phyloP scores from a whole-genome alignment of 2,888 invertebrate species.

The Criorhina ranunculi region DNA sequence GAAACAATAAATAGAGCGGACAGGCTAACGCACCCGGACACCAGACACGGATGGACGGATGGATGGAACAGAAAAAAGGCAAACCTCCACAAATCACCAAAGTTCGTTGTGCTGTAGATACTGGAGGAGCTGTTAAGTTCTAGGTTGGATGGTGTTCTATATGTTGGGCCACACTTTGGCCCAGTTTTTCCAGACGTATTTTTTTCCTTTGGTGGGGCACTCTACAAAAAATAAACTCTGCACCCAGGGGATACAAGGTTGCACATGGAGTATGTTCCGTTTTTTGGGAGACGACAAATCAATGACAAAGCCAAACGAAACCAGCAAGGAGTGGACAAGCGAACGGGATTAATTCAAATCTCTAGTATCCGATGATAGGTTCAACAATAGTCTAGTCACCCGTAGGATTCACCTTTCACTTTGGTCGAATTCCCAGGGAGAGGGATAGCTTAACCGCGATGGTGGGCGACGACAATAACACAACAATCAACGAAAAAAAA shows the following conservation, averaged over 20 bases:
- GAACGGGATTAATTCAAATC: constrained; percentile 58
- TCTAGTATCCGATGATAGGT: constrained; percentile 46
- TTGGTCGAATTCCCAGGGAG: constrained; percentile 3
- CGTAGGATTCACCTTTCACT: constrained; percentile 71
- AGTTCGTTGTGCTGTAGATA: constrained; percentile 9
- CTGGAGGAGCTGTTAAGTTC: constrained; percentile 19
- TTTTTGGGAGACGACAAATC: constrained; percentile 53
- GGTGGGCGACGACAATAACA: constrained; percentile 51
- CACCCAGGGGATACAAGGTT: constrained; percentile 28
- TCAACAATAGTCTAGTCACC: constrained; percentile 44
- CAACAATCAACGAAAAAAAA: constrained; percentile 32
- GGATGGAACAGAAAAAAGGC: constrained; percentile 57
- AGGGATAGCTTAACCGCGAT: not conserved
- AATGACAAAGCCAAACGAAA: constrained; percentile 37
- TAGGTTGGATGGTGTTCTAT: constrained; percentile 18
- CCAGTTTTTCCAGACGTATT: constrained; percentile 31
- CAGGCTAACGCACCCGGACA: constrained; percentile 2
- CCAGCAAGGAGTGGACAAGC: constrained; percentile 46
- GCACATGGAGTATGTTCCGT: constrained; percentile 36
- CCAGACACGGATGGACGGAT: not conserved
- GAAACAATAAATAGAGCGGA: constrained; percentile 59
- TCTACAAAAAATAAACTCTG: constrained; percentile 51
- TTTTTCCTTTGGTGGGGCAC: constrained; percentile 11
- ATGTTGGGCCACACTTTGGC: constrained; percentile 40
- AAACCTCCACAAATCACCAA: constrained; percentile 62